phyloP scores from a whole-genome alignment of 2,888 invertebrate species.

The Oscheius sp. region DNA sequence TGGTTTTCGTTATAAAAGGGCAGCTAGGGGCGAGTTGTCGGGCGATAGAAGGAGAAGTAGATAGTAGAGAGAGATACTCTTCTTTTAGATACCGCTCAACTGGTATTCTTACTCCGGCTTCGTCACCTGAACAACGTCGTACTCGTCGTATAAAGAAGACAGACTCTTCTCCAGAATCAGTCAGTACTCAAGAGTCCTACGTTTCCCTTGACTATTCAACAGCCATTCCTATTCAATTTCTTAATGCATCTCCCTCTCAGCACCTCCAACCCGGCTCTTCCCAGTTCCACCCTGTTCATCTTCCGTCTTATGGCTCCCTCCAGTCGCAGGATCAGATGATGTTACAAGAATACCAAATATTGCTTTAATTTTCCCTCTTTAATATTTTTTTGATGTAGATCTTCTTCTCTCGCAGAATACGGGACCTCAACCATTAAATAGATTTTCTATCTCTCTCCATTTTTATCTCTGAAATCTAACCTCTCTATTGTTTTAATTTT shows the following conservation, averaged over 20 bases:
- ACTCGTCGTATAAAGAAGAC: constrained; percentile 19
- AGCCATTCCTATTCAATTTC: background rate
- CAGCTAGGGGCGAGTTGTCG: background rate
- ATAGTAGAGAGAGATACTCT: too few species aligned
- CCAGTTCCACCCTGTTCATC: background rate
- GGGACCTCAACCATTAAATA: too few species aligned
- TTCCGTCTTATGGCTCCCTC: background rate
- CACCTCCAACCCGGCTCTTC: background rate
- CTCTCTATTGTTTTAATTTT: too few species aligned
- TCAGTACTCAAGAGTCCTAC: background rate
- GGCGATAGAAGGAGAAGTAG: too few species aligned
- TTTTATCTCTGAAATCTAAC: too few species aligned
- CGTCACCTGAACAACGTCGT: constrained; percentile 62
- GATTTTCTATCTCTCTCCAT: too few species aligned
- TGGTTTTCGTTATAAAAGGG: background rate
- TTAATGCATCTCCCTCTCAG: background rate
- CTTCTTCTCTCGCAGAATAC: too few species aligned
- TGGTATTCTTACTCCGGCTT: constrained; percentile 65
- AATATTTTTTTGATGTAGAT: too few species aligned
- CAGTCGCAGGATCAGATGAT: constrained; percentile 8
- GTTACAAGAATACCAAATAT: background rate
- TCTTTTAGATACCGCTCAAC: constrained; percentile 65
- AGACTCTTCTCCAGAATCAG: constrained; percentile 14
- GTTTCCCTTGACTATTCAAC: background rate
- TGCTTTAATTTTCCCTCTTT: constrained; percentile 19